Evolutionary conservation across 1,140 invertebrate species (phyloP).

Genomic region (Nasonia giraulti): DNA sequence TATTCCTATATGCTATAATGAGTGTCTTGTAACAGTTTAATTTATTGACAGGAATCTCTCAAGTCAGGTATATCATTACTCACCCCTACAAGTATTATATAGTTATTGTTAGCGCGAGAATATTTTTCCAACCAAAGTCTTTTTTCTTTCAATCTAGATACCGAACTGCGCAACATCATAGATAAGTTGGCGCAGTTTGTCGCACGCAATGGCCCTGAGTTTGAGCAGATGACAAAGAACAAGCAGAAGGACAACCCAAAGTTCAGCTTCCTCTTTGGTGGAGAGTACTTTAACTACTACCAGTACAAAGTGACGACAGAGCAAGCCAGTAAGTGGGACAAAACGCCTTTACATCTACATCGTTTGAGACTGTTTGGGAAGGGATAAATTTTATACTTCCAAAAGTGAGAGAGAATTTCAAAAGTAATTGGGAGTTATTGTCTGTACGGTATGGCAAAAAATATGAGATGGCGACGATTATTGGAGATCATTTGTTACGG

Average conservation of each 20-base stretch:
- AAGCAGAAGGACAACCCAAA: constrained; percentile 98
- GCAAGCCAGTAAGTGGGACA: constrained; percentile 85
- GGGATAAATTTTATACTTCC: constrained; percentile 46
- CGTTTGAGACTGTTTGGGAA: constrained; percentile 61
- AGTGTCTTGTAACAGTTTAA: constrained; percentile 36
- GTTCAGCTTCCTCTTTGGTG: constrained; percentile 97
- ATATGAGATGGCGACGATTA: constrained; percentile 34
- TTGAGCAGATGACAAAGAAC: constrained; percentile 98
- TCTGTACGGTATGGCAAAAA: constrained; percentile 33
- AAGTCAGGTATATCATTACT: constrained; percentile 43
- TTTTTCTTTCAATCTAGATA: constrained; percentile 78
- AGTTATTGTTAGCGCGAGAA: neutral
- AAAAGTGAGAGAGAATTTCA: constrained; percentile 39
- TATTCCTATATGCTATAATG: no score
- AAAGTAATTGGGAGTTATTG: constrained; percentile 42
- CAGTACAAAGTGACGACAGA: constrained; percentile 95
- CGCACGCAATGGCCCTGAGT: constrained; percentile 97
- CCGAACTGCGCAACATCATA: constrained; percentile 95
- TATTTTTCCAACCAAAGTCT: constrained; percentile 16
- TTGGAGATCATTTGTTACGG: constrained; percentile 45
- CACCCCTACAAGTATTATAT: constrained; percentile 11
- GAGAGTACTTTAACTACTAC: constrained; percentile 96
- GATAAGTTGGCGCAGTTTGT: constrained; percentile 99
- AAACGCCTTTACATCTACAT: constrained; percentile 65
- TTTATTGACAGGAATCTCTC: constrained; percentile 49